phyloP scores from a whole-genome alignment of 2,797 vertebrate genomes.

The Chloroceryle amazona region DNA sequence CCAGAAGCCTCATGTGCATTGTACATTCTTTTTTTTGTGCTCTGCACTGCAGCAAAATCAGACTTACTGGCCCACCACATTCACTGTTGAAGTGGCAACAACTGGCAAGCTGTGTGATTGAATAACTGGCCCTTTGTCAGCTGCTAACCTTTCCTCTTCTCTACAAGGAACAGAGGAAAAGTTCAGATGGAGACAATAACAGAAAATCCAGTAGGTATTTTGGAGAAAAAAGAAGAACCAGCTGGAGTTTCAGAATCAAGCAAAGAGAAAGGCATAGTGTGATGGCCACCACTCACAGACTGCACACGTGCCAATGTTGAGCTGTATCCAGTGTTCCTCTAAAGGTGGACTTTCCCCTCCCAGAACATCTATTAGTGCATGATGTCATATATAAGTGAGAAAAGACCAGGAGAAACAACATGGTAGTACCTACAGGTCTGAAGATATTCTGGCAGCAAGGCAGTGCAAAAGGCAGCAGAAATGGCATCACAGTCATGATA shows the following conservation, averaged over 20 bases:
- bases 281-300: not conserved
- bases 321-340: not conserved
- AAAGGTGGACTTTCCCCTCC: not conserved
- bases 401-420: not conserved
- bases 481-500: not conserved
- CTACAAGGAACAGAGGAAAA: not conserved
- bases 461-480: not conserved
- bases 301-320: fast-evolving
- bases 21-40: not conserved
- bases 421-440: not conserved
- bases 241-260: not conserved
- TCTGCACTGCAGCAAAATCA: not conserved
- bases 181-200: not conserved
- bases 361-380: not conserved
- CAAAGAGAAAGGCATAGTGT: not conserved
- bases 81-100: not conserved
- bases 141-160: not conserved
- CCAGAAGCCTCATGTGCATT: not conserved
- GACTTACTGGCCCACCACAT: not conserved
- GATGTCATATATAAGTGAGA: not conserved
- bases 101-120: not conserved
- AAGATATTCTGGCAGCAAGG: not conserved
- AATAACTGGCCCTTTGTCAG: not conserved
- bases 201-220: not conserved
- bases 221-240: not conserved